These are phyloP conservation scores for Eulemur albifrons DNA, from an alignment of 2,797 vertebrate genomes.

Conservation along the genomic window DNA sequence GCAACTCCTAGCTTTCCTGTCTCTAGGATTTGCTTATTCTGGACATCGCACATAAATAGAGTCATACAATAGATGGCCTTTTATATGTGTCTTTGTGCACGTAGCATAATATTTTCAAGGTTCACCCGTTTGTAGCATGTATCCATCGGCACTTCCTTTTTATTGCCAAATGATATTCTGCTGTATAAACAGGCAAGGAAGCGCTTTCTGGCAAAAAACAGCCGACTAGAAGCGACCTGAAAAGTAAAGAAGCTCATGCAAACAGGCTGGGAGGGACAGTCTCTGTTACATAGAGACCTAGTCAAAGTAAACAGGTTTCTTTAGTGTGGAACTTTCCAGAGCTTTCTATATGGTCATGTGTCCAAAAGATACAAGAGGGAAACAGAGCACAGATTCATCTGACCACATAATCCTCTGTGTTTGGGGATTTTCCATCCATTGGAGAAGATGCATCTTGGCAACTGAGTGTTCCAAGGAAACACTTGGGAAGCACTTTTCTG, in stretches of 20 bases:
- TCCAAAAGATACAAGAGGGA: not conserved
- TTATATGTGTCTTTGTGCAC: not conserved
- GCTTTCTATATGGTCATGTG: not conserved
- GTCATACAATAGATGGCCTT: no score
- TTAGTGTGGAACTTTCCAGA: conserved; percentile 57
- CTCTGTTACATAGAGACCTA: not conserved
- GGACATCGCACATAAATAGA: not conserved
- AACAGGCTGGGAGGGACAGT: not conserved
- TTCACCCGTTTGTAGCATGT: not conserved
- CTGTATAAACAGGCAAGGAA: not conserved
- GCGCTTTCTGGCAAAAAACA: not conserved
- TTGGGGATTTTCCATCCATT: conserved; percentile 42
- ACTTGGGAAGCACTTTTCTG: not conserved
- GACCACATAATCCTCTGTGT: not conserved
- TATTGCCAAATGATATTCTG: not conserved
- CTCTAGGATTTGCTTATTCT: not conserved
- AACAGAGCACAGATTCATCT: not conserved
- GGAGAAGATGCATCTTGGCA: not conserved
- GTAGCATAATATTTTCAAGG: not conserved
- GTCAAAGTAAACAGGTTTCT: conserved; percentile 23
- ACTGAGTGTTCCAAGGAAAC: not conserved
- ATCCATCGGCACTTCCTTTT: not conserved
- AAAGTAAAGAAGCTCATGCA: not conserved
- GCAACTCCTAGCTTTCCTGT: not conserved
- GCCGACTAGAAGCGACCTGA: not conserved